Evolutionary conservation across 2,888 invertebrate genomes (phyloP).

Genomic region (Conus canariensis): DNA sequence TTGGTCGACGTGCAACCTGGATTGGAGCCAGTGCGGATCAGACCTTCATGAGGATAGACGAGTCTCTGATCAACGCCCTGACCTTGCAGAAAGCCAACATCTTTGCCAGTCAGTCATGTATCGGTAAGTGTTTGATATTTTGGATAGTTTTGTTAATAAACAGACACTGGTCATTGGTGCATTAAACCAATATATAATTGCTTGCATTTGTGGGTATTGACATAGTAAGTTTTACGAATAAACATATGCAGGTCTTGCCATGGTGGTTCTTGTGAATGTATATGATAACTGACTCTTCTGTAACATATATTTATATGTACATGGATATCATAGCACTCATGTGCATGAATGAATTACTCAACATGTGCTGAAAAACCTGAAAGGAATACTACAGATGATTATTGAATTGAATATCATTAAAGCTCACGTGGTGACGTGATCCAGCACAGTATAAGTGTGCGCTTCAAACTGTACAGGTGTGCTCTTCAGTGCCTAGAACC

Average conservation of each 20-base stretch:
- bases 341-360: no score
- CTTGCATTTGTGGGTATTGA: not conserved
- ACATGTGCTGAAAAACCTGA: no score
- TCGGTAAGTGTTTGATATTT: conserved; percentile 83
- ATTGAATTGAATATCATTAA: no score
- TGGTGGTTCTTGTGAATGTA: not conserved
- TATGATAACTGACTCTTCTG: no score
- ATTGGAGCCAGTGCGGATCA: conserved; percentile 97
- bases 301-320: no score
- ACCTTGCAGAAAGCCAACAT: conserved; percentile 92
- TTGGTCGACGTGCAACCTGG: conserved; percentile 94
- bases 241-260: not conserved
- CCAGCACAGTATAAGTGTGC: no score
- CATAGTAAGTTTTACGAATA: not conserved
- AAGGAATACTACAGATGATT: no score
- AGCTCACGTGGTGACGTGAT: no score
- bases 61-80: conserved; percentile 93
- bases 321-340: no score
- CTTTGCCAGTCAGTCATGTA: conserved; percentile 90
- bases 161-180: not conserved
- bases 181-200: not conserved
- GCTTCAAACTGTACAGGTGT: no score
- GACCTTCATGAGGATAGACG: conserved; percentile 94
- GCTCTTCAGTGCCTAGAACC: no score
- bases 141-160: not conserved